phyloP scores from a whole-genome alignment of 1,140 invertebrate genomes.

The Patella vulgata region DNA sequence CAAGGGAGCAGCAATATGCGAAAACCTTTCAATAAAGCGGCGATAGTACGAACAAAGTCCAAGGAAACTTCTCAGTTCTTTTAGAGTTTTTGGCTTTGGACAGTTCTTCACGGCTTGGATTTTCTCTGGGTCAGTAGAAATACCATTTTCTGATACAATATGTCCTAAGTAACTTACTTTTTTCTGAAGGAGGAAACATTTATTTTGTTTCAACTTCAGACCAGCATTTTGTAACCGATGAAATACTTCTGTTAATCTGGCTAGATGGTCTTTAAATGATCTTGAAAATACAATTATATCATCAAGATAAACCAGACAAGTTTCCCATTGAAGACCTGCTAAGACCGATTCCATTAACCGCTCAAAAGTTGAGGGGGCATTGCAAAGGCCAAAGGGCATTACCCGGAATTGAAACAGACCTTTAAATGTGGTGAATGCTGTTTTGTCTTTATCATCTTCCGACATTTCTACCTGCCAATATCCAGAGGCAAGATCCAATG shows the following conservation, averaged over 20 bases:
- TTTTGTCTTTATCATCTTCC: constrained; percentile 25
- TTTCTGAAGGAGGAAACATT: constrained; percentile 64
- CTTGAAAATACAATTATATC: constrained; percentile 25
- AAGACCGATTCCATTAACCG: constrained; percentile 42
- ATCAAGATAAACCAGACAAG: constrained; percentile 29
- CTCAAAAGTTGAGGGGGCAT: constrained; percentile 47
- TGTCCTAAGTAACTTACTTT: constrained; percentile 45
- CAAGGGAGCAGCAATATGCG: constrained; percentile 34
- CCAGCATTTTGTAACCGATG: constrained; percentile 19
- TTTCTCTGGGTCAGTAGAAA: constrained; percentile 53
- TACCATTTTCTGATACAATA: constrained; percentile 31
- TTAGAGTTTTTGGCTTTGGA: constrained; percentile 45
- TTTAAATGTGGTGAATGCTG: constrained; percentile 35
- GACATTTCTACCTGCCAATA: constrained; percentile 67
- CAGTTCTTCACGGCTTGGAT: constrained; percentile 44
- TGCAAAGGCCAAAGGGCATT: constrained; percentile 39
- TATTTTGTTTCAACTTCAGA: constrained; percentile 66
- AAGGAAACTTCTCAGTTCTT: too few species aligned
- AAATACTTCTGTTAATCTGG: constrained; percentile 26
- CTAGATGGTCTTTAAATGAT: constrained; percentile 13
- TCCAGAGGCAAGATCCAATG: constrained; percentile 67
- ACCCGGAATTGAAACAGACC: constrained; percentile 34
- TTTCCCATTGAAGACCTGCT: constrained; percentile 23
- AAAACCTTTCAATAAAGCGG: constrained; percentile 41
- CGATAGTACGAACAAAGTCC: constrained; percentile 61